Evolutionary conservation across 2,888 invertebrate genomes (phyloP).

Genomic region (Acanthosepion lycidas): DNA sequence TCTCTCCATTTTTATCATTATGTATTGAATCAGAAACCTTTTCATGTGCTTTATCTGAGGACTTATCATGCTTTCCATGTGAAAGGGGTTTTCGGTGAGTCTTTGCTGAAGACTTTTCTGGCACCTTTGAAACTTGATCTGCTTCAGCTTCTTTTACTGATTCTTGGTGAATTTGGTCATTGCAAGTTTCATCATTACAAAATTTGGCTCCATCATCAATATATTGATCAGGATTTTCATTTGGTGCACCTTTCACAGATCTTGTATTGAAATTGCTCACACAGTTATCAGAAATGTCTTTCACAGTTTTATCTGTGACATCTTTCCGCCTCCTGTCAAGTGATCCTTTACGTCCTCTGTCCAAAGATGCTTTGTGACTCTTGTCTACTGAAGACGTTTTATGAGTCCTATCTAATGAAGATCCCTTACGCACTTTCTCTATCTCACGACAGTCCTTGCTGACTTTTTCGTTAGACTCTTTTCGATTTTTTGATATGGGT

Average conservation of each 20-base stretch:
- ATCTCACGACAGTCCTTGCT: not conserved
- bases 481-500: not conserved
- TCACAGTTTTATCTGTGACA: not conserved
- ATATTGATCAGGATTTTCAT: not conserved
- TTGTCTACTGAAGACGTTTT: not conserved
- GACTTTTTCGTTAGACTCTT: not conserved
- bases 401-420: not conserved
- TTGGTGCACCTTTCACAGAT: not conserved
- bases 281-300: slow-evolving; percentile 4
- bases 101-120: slow-evolving; percentile 2
- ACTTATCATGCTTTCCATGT: not conserved
- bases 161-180: not conserved
- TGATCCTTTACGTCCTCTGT: slow-evolving; percentile 24
- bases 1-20: not conserved
- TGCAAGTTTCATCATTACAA: not conserved
- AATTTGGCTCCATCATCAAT: not conserved
- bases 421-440: not conserved
- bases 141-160: not conserved
- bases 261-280: not conserved
- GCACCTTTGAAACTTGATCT: not conserved
- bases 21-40: not conserved
- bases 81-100: not conserved
- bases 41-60: not conserved
- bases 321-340: slow-evolving; percentile 1
- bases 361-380: not conserved